A percentile compares a stretch with the other conserved stretches of the same genome.
Conservation (phyloP, 2,888 invertebrate species). For the Limenitis camilla region DNA sequence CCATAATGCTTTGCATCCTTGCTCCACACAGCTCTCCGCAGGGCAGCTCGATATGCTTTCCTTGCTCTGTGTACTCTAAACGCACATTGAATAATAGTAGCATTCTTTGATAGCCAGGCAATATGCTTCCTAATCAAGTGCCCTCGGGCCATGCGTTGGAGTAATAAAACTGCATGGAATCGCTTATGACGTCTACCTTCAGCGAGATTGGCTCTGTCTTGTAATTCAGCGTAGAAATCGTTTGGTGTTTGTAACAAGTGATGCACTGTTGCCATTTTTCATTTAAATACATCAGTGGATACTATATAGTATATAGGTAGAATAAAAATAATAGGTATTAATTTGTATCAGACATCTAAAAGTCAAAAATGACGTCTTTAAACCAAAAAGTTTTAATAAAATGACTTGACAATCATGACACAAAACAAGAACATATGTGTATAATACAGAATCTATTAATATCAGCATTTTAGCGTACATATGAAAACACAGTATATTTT, state of each 20-base stretch:
- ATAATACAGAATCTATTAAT: too few species aligned
- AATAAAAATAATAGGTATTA: too few species aligned
- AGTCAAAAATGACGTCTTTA: too few species aligned
- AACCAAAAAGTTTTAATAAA: too few species aligned
- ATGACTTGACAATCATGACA: too few species aligned
- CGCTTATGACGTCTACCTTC: conserved; percentile 40
- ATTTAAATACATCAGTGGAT: neutral
- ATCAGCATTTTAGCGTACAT: too few species aligned
- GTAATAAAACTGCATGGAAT: conserved; percentile 45
- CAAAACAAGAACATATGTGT: too few species aligned
- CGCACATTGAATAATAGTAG: conserved; percentile 56
- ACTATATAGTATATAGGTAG: too few species aligned
- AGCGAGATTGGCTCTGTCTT: conserved; percentile 42
- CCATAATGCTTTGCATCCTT: conserved; percentile 53
- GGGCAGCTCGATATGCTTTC: conserved; percentile 43
- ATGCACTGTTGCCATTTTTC: conserved; percentile 52
- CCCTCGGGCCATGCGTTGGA: conserved; percentile 52
- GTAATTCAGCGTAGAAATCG: conserved; percentile 47
- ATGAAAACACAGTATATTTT: too few species aligned
- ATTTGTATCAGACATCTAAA: too few species aligned
- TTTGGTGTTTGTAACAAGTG: conserved; percentile 36
- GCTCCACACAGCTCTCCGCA: conserved; percentile 48
- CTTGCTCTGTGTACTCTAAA: conserved; percentile 50
- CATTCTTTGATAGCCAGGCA: conserved; percentile 52
- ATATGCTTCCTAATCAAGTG: conserved; percentile 55